Percentiles rank a stretch among this genome's conserved stretches.
Evolutionary conservation across 2,113 vertebrate species (phyloP).

Genomic region (Channa argus): DNA sequence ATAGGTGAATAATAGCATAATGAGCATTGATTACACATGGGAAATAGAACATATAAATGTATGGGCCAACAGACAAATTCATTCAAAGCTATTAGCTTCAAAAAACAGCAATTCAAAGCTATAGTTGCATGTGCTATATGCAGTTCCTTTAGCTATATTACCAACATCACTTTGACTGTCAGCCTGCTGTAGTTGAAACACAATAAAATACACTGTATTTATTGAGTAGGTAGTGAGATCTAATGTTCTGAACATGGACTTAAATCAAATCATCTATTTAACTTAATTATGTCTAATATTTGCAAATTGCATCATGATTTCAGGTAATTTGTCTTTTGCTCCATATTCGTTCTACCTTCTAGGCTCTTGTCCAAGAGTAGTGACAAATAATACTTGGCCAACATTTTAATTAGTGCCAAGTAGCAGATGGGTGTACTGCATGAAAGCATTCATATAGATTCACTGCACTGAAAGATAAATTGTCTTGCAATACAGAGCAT

Average conservation of each 20-base stretch:
- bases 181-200: constrained; percentile 11
- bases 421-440: constrained; percentile 12
- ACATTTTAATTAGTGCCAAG: constrained; percentile 1
- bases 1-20: not conserved
- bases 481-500: no score
- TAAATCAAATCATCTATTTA: constrained; percentile 5
- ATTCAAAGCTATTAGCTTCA: no score
- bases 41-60: not conserved
- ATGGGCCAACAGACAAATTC: not conserved
- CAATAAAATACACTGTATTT: not conserved
- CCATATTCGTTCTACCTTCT: not conserved
- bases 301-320: not conserved
- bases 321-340: not conserved
- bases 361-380: not conserved
- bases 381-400: not conserved
- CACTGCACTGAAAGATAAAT: not conserved
- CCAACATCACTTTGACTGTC: constrained; percentile 1
- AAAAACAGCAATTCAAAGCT: not conserved
- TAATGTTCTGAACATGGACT: not conserved
- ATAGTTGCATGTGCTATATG: not conserved
- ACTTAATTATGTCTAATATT: constrained; percentile 1
- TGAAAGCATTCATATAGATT: not conserved
- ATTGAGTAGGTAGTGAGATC: constrained; percentile 9
- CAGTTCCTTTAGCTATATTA: not conserved
- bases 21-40: not conserved